A percentile compares a stretch with the other conserved stretches of the same genome.
These are phyloP conservation scores for Melanchra persicariae DNA, from an alignment of 2,888 invertebrate genomes.

Conservation along the genomic window DNA sequence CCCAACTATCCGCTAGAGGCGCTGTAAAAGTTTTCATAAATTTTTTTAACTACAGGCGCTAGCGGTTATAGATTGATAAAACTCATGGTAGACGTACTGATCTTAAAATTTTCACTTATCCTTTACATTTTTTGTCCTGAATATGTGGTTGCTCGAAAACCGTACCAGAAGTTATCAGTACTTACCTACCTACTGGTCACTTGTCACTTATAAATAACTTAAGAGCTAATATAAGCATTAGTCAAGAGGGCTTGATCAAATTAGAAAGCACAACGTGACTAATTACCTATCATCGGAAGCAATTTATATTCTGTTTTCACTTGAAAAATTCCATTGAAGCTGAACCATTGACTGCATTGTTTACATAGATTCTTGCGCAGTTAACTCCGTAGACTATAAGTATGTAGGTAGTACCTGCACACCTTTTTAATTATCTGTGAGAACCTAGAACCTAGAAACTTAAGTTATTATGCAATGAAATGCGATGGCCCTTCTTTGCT, in stretches of 20 bases:
- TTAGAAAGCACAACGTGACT: slow-evolving; percentile 1
- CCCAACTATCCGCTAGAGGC: too few species aligned
- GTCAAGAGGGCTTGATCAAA: not conserved
- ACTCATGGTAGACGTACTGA: too few species aligned
- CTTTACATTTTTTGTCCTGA: too few species aligned
- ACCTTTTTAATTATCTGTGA: slow-evolving; percentile 26
- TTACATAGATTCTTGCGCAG: slow-evolving; percentile 16
- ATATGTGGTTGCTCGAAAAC: too few species aligned
- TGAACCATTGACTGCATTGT: slow-evolving; percentile 8
- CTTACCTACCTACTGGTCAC: not conserved
- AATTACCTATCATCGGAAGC: not conserved
- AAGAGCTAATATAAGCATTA: not conserved
- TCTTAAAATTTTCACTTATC: too few species aligned
- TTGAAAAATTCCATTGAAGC: slow-evolving; percentile 14
- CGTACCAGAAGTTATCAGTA: too few species aligned
- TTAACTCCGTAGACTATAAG: not conserved
- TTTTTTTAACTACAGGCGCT: too few species aligned
- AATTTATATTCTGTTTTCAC: slow-evolving; percentile 8
- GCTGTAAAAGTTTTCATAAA: too few species aligned
- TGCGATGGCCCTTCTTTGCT: slow-evolving; percentile 2
- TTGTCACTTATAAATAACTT: not conserved
- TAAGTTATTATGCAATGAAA: not conserved
- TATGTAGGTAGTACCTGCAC: not conserved
- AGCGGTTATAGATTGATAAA: too few species aligned
- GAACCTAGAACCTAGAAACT: slow-evolving; percentile 21